phyloP scores from a whole-genome alignment of 2,888 invertebrate species.

The Tuta absoluta region DNA sequence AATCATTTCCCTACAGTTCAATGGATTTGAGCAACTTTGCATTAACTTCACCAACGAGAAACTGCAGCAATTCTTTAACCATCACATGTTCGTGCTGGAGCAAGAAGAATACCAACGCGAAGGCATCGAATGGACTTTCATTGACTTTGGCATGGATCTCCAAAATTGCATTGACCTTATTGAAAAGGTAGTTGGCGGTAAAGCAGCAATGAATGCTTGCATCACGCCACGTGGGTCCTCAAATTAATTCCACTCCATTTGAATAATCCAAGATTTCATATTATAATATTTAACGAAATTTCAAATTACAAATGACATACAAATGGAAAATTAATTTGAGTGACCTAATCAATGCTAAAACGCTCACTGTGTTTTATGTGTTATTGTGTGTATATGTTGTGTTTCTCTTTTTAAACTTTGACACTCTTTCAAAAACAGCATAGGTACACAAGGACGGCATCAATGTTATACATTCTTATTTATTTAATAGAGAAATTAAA shows the following conservation, averaged over 20 bases:
- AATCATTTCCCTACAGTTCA: conserved; percentile 85
- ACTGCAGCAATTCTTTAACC: conserved; percentile 99
- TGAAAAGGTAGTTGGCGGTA: conserved; percentile 90
- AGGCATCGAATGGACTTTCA: conserved; percentile 97
- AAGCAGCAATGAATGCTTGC: conserved; percentile 78
- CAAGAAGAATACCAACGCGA: conserved; percentile 98
- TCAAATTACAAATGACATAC: conserved; percentile 29
- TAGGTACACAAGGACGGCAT: conserved; percentile 11
- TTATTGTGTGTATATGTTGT: conserved; percentile 60
- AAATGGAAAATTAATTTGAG: conserved; percentile 53
- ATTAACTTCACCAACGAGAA: conserved; percentile 99
- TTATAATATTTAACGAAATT: conserved; percentile 23
- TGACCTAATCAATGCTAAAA: conserved; percentile 65
- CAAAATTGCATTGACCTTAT: conserved; percentile 97
- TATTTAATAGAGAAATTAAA: conserved; percentile 26
- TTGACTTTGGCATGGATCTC: conserved; percentile 98
- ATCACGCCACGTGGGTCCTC: conserved; percentile 67
- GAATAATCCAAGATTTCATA: conserved; percentile 12
- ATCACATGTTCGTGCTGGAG: conserved; percentile 98
- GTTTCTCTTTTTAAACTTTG: conserved; percentile 48
- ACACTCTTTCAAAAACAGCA: conserved; percentile 30
- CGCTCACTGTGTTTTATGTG: conserved; percentile 57
- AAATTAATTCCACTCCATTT: conserved; percentile 51
- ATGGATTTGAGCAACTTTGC: conserved; percentile 98
- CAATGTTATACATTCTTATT: neutral